Evolutionary conservation across 2,797 vertebrate genomes (phyloP).

Genomic region (Esox masquinongy): DNA sequence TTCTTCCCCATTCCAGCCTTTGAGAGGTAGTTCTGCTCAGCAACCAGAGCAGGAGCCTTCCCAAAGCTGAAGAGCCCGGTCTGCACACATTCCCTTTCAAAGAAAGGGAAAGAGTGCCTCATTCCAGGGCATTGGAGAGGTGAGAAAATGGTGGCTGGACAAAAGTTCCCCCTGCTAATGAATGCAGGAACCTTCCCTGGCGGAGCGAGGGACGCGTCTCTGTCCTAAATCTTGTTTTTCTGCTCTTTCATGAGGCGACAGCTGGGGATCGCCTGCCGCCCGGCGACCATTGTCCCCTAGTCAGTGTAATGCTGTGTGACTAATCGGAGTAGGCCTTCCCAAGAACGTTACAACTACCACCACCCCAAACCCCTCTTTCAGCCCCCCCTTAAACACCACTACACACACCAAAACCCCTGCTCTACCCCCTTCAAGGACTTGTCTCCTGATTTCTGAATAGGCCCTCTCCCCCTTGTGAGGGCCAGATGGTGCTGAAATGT

Average conservation of each 20-base stretch:
- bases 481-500: constrained; percentile 75
- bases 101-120: constrained; percentile 45
- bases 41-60: constrained; percentile 63
- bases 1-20: constrained; percentile 78
- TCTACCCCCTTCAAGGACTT: constrained; percentile 45
- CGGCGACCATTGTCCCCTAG: constrained; percentile 87
- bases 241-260: constrained; percentile 91
- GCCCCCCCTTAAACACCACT: constrained; percentile 6
- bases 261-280: constrained; percentile 91
- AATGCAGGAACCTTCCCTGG: constrained; percentile 82
- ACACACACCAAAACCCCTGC: constrained; percentile 64
- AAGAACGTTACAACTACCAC: constrained; percentile 80
- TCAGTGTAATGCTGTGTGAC: constrained; percentile 93
- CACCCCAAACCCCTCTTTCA: constrained; percentile 39
- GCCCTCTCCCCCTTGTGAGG: constrained; percentile 52
- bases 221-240: constrained; percentile 94
- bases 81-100: constrained; percentile 54
- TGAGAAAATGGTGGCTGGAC: constrained; percentile 68
- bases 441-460: constrained; percentile 64
- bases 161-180: constrained; percentile 81
- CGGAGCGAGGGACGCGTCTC: constrained; percentile 87
- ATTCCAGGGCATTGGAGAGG: constrained; percentile 52
- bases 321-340: constrained; percentile 90
- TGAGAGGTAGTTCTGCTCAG: constrained; percentile 71
- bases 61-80: constrained; percentile 53